phyloP scores from a whole-genome alignment of 2,113 vertebrate species.

The Lepisosteus oculatus region DNA sequence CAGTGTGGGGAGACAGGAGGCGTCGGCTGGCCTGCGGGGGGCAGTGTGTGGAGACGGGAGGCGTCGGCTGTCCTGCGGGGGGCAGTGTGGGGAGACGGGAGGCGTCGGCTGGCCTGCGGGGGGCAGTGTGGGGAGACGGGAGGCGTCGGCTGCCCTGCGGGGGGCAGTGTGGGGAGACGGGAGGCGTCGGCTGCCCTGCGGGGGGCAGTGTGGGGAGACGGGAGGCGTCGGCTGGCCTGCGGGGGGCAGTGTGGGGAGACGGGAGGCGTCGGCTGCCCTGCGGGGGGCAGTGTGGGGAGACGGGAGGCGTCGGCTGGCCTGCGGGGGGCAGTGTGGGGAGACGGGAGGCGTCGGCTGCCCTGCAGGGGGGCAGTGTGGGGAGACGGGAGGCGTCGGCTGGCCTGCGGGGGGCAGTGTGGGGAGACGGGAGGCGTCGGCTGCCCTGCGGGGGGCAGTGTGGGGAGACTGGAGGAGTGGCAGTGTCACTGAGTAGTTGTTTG shows the following conservation, averaged over 20 bases:
- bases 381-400: neutral
- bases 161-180: neutral
- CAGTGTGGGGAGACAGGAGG: too few relatives aligned
- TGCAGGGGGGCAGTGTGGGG: too few relatives aligned
- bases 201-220: too few relatives aligned
- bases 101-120: neutral
- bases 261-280: neutral
- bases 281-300: constrained; percentile 6
- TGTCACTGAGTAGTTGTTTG: neutral
- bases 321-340: too few relatives aligned
- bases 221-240: too few relatives aligned
- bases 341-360: too few relatives aligned
- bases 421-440: neutral
- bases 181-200: neutral
- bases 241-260: neutral
- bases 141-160: too few relatives aligned
- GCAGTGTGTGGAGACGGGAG: neutral
- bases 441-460: too few relatives aligned
- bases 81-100: constrained; percentile 1
- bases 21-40: too few relatives aligned
- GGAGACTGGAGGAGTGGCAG: neutral
- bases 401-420: constrained; percentile 11
- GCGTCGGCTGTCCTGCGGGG: too few relatives aligned
- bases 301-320: neutral
- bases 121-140: too few relatives aligned